Percentiles rank a stretch among this genome's conserved stretches.
phyloP scores from a whole-genome alignment of 2,888 invertebrate genomes.

The Microctonus aethiopoides region DNA sequence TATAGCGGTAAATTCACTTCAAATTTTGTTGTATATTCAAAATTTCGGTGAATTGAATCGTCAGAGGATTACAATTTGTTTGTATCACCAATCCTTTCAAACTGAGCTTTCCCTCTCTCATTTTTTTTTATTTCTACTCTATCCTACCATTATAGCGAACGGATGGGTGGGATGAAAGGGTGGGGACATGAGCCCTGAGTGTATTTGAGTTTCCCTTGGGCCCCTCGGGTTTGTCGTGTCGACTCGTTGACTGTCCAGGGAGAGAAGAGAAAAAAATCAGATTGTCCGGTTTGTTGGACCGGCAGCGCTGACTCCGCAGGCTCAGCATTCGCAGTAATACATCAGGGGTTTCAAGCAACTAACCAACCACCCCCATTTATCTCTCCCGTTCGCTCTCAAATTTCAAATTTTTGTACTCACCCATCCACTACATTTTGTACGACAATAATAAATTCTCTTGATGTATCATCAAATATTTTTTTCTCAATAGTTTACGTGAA shows the following conservation, averaged over 20 bases:
- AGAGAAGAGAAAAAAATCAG: slow-evolving; percentile 45
- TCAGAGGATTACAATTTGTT: slow-evolving; percentile 48
- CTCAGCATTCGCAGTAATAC: slow-evolving; percentile 56
- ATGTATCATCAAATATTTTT: no score
- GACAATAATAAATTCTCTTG: no score
- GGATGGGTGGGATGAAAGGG: neutral
- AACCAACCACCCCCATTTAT: slow-evolving; percentile 30
- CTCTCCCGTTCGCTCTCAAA: neutral
- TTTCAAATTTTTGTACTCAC: neutral
- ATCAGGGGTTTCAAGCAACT: slow-evolving; percentile 54
- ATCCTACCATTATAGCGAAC: slow-evolving; percentile 1
- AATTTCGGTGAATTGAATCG: slow-evolving; percentile 40
- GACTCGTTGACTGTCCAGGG: slow-evolving; percentile 6
- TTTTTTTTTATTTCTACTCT: neutral
- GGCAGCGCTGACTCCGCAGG: slow-evolving; percentile 60
- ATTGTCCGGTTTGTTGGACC: slow-evolving; percentile 59
- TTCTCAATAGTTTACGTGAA: no score
- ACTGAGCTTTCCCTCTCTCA: neutral
- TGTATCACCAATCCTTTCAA: slow-evolving; percentile 25
- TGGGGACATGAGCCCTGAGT: no score
- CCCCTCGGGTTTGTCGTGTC: neutral
- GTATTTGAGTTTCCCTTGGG: slow-evolving; percentile 19
- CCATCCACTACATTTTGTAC: no score
- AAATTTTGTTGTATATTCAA: neutral
- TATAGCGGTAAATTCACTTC: neutral